Evolutionary conservation across 2,113 vertebrate species (phyloP).

Genomic region (Onychostruthus taczanowskii): DNA sequence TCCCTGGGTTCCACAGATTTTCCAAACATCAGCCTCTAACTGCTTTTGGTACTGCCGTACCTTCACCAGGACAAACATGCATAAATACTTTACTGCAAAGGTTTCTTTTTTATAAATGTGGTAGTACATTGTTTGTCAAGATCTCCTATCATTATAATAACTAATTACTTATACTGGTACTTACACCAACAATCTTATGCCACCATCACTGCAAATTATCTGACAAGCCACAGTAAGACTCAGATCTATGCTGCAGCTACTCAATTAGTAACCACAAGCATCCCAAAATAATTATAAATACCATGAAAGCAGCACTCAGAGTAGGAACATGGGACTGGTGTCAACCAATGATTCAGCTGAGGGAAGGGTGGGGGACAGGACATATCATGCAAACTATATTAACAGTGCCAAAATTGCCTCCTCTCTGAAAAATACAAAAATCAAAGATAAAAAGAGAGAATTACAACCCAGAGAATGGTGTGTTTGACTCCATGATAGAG

Average conservation of each 20-base stretch:
- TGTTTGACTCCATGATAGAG: neutral
- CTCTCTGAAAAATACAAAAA: neutral
- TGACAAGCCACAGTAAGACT: neutral
- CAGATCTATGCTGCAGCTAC: neutral
- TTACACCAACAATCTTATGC: rapidly evolving
- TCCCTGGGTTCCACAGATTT: neutral
- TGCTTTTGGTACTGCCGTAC: neutral
- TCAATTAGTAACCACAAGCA: neutral
- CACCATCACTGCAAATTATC: neutral
- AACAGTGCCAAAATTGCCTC: neutral
- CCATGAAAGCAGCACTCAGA: neutral
- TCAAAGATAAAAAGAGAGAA: neutral
- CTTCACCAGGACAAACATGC: neutral
- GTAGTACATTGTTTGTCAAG: neutral
- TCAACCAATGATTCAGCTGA: neutral
- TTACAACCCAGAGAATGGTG: neutral
- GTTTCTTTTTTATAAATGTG: rapidly evolving
- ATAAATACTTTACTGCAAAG: neutral
- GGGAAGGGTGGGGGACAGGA: neutral
- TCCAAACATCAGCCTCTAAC: neutral
- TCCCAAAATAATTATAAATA: neutral
- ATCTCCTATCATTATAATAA: neutral
- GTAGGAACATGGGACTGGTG: neutral
- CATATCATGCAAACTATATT: neutral
- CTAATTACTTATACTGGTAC: neutral